Percentiles rank a stretch among this genome's conserved stretches.
Conservation (phyloP, 2,797 vertebrate species). For the Micropoecilia bifurca region DNA sequence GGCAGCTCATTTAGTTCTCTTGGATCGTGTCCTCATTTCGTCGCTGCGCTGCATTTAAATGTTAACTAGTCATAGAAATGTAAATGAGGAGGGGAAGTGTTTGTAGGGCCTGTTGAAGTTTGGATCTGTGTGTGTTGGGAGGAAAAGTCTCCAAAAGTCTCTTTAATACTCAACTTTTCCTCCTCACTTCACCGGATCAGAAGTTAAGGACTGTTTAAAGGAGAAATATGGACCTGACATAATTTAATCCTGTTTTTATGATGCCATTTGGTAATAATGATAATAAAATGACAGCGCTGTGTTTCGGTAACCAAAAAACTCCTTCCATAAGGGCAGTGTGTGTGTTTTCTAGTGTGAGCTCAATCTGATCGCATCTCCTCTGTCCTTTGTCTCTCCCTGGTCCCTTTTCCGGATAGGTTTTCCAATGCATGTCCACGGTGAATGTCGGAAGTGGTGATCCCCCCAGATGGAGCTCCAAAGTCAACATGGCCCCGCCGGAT, state of each 20-base stretch:
- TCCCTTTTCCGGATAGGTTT: constrained; percentile 79
- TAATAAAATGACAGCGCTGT: too few relatives aligned
- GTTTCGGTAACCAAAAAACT: background rate
- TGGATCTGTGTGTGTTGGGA: constrained; percentile 71
- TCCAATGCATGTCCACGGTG: constrained; percentile 94
- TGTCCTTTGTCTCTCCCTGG: constrained; percentile 55
- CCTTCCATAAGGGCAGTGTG: constrained; percentile 25
- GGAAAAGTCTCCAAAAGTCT: constrained; percentile 73
- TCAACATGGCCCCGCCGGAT: constrained; percentile 89
- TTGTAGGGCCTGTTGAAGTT: constrained; percentile 71
- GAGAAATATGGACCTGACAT: constrained; percentile 23
- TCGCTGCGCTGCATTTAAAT: constrained; percentile 83
- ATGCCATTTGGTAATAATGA: background rate
- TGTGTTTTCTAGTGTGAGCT: constrained; percentile 44
- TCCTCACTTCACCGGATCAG: constrained; percentile 55
- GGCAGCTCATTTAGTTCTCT: constrained; percentile 76
- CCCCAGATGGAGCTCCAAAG: constrained; percentile 96
- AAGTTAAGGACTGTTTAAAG: constrained; percentile 55
- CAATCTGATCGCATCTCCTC: constrained; percentile 55
- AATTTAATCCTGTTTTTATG: background rate
- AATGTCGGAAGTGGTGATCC: constrained; percentile 90
- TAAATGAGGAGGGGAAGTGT: constrained; percentile 83
- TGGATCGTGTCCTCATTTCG: constrained; percentile 79
- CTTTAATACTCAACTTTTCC: constrained; percentile 78
- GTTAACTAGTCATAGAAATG: constrained; percentile 86